Evolutionary conservation across 2,113 vertebrate species (phyloP), one percentile per base, ranked within the genome.

Genomic region (Etia nguti): DNA sequence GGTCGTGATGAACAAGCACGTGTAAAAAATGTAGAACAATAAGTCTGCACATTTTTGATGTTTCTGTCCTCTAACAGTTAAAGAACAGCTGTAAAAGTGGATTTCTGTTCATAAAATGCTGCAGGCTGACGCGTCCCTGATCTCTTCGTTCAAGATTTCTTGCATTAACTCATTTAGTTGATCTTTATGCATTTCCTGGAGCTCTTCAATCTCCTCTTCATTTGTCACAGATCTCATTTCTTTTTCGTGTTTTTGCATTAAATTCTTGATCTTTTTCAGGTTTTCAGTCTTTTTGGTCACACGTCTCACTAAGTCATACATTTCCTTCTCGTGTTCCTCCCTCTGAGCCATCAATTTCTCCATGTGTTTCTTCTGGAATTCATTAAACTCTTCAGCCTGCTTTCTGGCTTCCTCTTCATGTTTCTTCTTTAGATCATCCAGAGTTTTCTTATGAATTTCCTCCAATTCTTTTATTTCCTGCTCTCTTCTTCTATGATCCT

Each of bases 311-410:
- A 59, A 15, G 56, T 29, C 13, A 0, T 59, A 16, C 3, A 59
- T 59, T 59, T 59, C 56, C 26, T 29, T 29, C 56, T 29, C 4
- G 5, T 59, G 56, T 29, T 59, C 56, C 16, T 59, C 26, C 56
- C 0, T 59, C 24, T 57, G 24, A 11, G n/a, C n/a, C 1, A 4
- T 4, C 15, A 57, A 3, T 0, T 29, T 8, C 8, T 29, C 56
- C 56, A 16, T 0, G 8, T 59, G 56, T 29, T 59, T 9, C 56
- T 59, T 59, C 56, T 59, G 24, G 56, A 10, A 15, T 16, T 59
- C 4, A 7, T 59, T 29, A 2, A 59, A 59, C 26, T 16, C 56
- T 15, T 59, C 56, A 3, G 56, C 56, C 16, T 8, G 4, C 56
- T 59, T 59, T 16, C 56, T 59, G 56, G 56, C 56, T 29, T 59